Base-by-base conservation (phyloP, 2,797 vertebrate genomes). In the Myripristis jacobus region DNA sequence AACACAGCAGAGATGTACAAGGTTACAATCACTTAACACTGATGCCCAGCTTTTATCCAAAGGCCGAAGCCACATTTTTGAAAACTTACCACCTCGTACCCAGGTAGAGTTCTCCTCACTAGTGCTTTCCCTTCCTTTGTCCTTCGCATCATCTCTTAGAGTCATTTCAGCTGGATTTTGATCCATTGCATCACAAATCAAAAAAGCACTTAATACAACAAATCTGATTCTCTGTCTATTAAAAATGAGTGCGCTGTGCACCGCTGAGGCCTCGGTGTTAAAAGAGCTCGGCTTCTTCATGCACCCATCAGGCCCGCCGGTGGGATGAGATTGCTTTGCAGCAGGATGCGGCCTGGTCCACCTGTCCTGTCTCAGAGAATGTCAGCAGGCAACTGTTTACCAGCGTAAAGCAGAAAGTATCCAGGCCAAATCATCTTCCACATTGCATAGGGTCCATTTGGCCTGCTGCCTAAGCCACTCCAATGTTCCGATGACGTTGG, bases 91-190 rank as follows among this genome's bases (percentile, higher is more conserved):
- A 90, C 81, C 73, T 87, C 81, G 87, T 70, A 68, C 93, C 87
- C 95, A 85, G 88, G 88, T 85, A 82, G 89, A 80, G 85, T 89
- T 94, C 91, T 95, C 94, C 88, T 94, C 94, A 38, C 89, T 92
- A 89, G 91, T 86, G 77, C 91, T 92, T 80, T 91, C 90, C 85
- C 81, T 94, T 75, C 89, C 92, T 85, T 92, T 91, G 86, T 93
- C 82, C 91, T 92, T 94, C 88, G 87, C 91, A 86, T 95, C 93
- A 72, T 81, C 91, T 92, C 92, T 94, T 82, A 91, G 88, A 84
- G 87, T 70, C 51, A 84, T 92, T 87, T 92, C 89, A 79, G 85
- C 90, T 85, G 89, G 91, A 91, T 91, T 92, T 89, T 91, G 91
- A 64, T 89, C 87, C 86, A 86, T 87, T 83, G 82, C 80, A 91